Percentiles rank a stretch among this genome's conserved stretches.
These are phyloP conservation scores for Haliclona indistincta DNA, from an alignment of 37 sponge, comb jelly and placozoan genomes.

Conservation along the genomic window DNA sequence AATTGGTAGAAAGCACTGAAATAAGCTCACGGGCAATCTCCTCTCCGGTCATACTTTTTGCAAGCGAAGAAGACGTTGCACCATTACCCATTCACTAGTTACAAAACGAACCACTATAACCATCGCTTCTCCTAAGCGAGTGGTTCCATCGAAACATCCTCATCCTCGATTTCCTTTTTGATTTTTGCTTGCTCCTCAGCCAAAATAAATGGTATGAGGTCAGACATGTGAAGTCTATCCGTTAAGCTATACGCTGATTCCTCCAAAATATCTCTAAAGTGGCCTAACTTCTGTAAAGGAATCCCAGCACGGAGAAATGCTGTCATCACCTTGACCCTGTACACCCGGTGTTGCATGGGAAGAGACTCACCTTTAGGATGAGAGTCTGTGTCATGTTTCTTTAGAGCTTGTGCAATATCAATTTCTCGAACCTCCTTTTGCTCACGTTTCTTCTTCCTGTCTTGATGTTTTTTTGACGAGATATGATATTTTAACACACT, in stretches of 20 bases:
- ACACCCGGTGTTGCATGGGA: constrained; percentile 23
- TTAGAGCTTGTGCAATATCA: constrained; percentile 31
- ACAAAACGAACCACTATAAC: constrained; percentile 38
- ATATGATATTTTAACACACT: constrained; percentile 17
- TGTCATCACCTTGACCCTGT: constrained; percentile 30
- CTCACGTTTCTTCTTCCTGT: constrained; percentile 11
- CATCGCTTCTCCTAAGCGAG: constrained; percentile 3
- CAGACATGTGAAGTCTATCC: not conserved
- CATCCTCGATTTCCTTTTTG: not conserved
- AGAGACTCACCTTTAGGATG: constrained; percentile 28
- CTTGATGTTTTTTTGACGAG: constrained; percentile 19
- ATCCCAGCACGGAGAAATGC: constrained; percentile 33
- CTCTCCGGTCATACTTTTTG: constrained; percentile 20
- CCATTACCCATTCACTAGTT: constrained; percentile 13
- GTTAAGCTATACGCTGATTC: constrained; percentile 7
- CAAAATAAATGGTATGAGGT: constrained; percentile 23
- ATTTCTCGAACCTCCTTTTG: not conserved
- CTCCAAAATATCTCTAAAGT: constrained; percentile 20
- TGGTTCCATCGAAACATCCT: constrained; percentile 20
- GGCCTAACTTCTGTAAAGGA: constrained; percentile 8
- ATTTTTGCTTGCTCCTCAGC: constrained; percentile 2
- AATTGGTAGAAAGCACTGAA: not conserved
- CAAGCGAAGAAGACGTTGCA: constrained; percentile 21
- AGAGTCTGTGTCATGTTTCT: constrained; percentile 3
- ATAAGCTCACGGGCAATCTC: constrained; percentile 4